These are phyloP conservation scores for Anthopleura xanthogrammica DNA, from an alignment of 92 coral and sea anemone species.

Conservation along the genomic window DNA sequence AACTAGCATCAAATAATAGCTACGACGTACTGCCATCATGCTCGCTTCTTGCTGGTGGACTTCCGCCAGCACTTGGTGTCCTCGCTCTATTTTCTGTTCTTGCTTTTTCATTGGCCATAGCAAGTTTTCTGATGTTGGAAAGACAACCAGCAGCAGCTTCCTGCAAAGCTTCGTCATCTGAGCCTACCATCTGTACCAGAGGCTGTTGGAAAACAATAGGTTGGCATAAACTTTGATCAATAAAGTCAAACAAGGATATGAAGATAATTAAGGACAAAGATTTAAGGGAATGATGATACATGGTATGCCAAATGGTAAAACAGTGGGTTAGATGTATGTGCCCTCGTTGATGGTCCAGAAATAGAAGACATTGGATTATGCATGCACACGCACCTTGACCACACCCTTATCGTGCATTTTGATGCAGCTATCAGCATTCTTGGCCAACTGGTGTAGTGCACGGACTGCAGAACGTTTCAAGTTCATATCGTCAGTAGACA, in stretches of 20 bases:
- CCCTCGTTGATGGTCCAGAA: too few species aligned
- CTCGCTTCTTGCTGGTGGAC: neutral
- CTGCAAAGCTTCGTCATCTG: constrained; percentile 81
- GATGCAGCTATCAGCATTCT: constrained; percentile 79
- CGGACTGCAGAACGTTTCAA: constrained; percentile 89
- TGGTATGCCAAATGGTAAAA: too few species aligned
- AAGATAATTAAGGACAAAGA: too few species aligned
- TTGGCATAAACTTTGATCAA: neutral
- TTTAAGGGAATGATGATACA: too few species aligned
- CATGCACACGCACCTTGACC: constrained; percentile 61
- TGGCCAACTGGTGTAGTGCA: constrained; percentile 81
- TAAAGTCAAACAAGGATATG: too few species aligned
- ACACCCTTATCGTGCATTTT: constrained; percentile 85
- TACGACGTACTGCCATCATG: neutral
- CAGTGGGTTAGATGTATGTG: too few species aligned
- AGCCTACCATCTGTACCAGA: constrained; percentile 89
- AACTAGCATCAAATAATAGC: too few species aligned
- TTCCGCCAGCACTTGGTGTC: neutral
- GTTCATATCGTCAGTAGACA: constrained; percentile 63
- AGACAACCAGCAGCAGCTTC: constrained; percentile 93
- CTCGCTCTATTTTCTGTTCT: constrained; percentile 32
- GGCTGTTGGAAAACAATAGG: constrained; percentile 41
- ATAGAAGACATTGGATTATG: too few species aligned
- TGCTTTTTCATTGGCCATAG: constrained; percentile 75
- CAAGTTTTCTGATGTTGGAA: constrained; percentile 76